phyloP scores from a whole-genome alignment of 92 coral and sea anemone genomes.

The Siderastrea siderea region DNA sequence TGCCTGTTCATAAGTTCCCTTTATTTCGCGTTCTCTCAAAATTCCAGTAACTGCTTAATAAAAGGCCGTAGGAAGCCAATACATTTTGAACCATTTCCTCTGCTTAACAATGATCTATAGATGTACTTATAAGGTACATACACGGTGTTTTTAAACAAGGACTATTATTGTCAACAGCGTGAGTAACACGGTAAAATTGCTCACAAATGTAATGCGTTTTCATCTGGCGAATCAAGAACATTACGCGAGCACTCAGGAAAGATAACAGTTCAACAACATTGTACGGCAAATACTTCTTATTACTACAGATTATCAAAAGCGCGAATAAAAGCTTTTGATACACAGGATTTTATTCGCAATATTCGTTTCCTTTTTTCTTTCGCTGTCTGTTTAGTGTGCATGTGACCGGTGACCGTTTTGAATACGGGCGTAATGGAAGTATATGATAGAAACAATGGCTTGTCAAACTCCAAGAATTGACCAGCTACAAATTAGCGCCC shows the following conservation, averaged over 20 bases:
- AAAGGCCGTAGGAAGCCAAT: not conserved
- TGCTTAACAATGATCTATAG: not conserved
- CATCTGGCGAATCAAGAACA: not conserved
- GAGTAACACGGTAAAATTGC: not conserved
- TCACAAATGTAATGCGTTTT: not conserved
- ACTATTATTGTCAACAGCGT: not conserved
- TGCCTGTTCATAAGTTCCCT: not conserved
- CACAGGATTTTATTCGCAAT: not conserved
- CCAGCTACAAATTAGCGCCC: slow-evolving; percentile 10
- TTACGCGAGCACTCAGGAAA: not conserved
- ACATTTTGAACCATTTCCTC: not conserved
- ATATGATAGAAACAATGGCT: not conserved
- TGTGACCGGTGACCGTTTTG: not conserved
- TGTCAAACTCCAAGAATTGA: not conserved
- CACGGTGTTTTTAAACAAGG: slow-evolving; percentile 2
- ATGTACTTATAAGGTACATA: slow-evolving; percentile 4
- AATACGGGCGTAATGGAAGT: not conserved
- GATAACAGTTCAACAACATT: not conserved
- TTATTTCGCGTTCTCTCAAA: not conserved
- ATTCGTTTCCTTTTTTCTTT: not conserved
- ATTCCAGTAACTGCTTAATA: not conserved
- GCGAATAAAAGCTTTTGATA: not conserved
- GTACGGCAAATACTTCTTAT: not conserved
- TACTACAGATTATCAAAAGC: not conserved
- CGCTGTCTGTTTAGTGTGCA: not conserved